Conservation (phyloP, 1,140 invertebrate species). For the Eufriesea mexicana region DNA sequence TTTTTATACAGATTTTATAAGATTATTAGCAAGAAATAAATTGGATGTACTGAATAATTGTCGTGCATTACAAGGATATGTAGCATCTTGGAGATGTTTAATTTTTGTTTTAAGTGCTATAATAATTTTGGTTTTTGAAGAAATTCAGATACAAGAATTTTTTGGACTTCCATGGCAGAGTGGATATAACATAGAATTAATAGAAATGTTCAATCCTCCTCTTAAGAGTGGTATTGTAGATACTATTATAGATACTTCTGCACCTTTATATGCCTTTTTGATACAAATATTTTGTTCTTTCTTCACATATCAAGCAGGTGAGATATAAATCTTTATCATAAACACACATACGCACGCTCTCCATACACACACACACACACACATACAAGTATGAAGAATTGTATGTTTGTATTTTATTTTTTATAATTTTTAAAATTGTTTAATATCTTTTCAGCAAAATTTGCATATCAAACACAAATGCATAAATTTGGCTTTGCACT, state of each 20-base stretch:
- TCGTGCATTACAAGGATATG: conserved; percentile 88
- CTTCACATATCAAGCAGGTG: conserved; percentile 87
- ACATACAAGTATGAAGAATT: not conserved
- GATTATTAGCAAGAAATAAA: conserved; percentile 82
- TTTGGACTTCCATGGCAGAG: conserved; percentile 82
- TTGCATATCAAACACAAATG: conserved; percentile 92
- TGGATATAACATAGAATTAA: conserved; percentile 83
- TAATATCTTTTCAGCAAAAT: conserved; percentile 84
- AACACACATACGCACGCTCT: not conserved
- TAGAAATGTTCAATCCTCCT: conserved; percentile 66
- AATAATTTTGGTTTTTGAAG: conserved; percentile 83
- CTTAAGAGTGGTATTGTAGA: not conserved
- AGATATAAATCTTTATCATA: conserved; percentile 30
- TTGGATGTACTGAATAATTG: conserved; percentile 84
- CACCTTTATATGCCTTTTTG: conserved; percentile 84
- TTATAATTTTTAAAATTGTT: conserved; percentile 13
- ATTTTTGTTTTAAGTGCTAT: conserved; percentile 84
- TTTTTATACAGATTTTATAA: conserved; percentile 79
- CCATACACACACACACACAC: too few species aligned
- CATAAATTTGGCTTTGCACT: conserved; percentile 91
- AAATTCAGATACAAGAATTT: conserved; percentile 82
- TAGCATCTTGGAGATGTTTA: conserved; percentile 87
- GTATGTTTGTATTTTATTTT: not conserved
- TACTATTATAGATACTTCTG: conserved; percentile 60
- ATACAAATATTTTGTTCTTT: conserved; percentile 86